Percentiles rank a stretch among this genome's conserved stretches.
phyloP scores from a whole-genome alignment of 2,113 vertebrate species.

The Macrotus californicus region DNA sequence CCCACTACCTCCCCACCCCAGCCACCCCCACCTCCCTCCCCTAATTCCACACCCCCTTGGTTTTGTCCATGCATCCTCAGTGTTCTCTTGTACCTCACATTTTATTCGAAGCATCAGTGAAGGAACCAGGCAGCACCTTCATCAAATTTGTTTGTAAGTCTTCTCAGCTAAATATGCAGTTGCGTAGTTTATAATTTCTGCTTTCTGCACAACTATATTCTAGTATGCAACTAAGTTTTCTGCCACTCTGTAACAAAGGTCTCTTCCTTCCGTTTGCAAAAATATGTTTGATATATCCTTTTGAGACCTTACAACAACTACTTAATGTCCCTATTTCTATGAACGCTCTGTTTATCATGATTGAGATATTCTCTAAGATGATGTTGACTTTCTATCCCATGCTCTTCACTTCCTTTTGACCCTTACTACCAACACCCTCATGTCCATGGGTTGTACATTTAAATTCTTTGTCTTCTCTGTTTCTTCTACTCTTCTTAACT shows the following conservation, averaged over 20 bases:
- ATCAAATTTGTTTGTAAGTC: neutral
- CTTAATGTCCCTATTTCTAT: neutral
- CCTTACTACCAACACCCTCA: neutral
- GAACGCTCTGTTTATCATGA: neutral
- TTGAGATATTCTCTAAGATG: neutral
- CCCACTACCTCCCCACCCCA: too few species aligned
- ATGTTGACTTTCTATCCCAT: neutral
- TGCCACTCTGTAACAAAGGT: neutral
- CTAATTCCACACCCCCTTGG: too few species aligned
- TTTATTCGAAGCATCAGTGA: neutral
- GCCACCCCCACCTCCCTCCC: too few species aligned
- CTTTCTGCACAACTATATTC: neutral
- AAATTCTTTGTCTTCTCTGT: too few species aligned
- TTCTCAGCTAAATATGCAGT: neutral
- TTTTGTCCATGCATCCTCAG: neutral
- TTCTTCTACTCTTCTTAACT: too few species aligned
- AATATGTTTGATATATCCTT: neutral
- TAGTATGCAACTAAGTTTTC: neutral
- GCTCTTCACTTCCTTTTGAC: neutral
- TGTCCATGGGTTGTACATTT: too few species aligned
- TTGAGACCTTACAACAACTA: neutral
- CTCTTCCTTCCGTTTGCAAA: neutral
- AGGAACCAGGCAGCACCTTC: neutral
- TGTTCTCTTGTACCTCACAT: neutral
- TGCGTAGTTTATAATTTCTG: neutral